A percentile compares a stretch with the other conserved stretches of the same genome.
Evolutionary conservation across 2,113 vertebrate genomes (phyloP).

Genomic region (Vulpes lagopus): DNA sequence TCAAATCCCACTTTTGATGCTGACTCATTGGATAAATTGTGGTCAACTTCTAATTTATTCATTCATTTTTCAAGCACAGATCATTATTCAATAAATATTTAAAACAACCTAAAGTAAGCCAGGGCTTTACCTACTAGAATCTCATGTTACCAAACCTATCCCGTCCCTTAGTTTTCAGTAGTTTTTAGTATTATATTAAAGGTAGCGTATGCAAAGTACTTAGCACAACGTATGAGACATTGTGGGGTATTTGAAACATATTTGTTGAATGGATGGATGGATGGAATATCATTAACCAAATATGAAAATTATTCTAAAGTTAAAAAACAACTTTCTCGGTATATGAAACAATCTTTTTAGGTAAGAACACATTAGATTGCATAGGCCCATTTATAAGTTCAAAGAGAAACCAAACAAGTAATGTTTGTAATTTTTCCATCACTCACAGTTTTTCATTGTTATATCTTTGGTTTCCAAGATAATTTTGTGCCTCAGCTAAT

Average conservation of each 20-base stretch:
- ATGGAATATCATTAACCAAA: background rate
- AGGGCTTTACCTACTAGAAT: background rate
- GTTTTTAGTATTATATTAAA: background rate
- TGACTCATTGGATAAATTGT: background rate
- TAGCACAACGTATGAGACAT: background rate
- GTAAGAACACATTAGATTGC: background rate
- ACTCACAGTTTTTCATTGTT: background rate
- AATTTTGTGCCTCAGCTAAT: background rate
- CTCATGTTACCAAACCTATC: background rate
- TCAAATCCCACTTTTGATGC: background rate
- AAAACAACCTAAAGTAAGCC: background rate
- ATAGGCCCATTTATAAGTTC: background rate
- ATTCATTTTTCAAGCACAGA: background rate
- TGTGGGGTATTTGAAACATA: background rate
- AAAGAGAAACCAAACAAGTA: background rate
- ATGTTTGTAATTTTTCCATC: background rate
- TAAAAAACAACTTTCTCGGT: background rate
- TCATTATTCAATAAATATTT: background rate
- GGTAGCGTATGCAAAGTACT: background rate
- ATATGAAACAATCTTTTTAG: background rate
- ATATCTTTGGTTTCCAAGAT: constrained; percentile 18
- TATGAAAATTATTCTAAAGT: background rate
- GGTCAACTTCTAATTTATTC: background rate
- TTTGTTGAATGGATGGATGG: background rate
- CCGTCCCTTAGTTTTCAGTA: background rate